Conservation (phyloP, 2,888 invertebrate genomes). For the Physocephala rufipes region DNA sequence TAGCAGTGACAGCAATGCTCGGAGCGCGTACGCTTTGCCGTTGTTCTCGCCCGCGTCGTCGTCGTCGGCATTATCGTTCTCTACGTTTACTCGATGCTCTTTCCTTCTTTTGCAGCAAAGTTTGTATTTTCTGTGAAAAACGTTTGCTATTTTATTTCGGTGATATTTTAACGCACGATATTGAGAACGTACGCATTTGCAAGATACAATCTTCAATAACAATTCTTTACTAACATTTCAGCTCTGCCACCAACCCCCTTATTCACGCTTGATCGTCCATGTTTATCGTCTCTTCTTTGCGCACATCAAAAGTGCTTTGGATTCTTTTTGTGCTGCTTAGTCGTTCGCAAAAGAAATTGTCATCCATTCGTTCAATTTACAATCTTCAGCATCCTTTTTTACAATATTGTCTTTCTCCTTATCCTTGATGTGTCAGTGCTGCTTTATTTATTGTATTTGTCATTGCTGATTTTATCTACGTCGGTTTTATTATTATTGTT, state of each 20-base stretch:
- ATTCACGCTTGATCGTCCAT: too few species aligned
- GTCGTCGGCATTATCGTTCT: background rate
- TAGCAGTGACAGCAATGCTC: too few species aligned
- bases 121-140: slow-evolving; percentile 3
- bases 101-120: background rate
- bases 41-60: too few species aligned
- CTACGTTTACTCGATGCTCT: too few species aligned
- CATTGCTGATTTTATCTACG: background rate
- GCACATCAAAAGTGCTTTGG: too few species aligned
- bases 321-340: slow-evolving; percentile 49
- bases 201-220: background rate
- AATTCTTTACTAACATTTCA: slow-evolving; percentile 12
- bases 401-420: slow-evolving; percentile 12
- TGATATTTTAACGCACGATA: background rate
- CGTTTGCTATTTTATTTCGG: slow-evolving; percentile 12
- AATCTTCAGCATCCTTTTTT: slow-evolving; percentile 46
- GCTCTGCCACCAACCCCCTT: background rate
- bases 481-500: too few species aligned
- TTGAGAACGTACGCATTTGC: background rate
- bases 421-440: slow-evolving; percentile 16
- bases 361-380: slow-evolving; percentile 63
- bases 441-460: background rate
- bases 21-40: too few species aligned
- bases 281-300: slow-evolving; percentile 24
- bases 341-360: slow-evolving; percentile 57